Evolutionary conservation across 2,797 vertebrate species (phyloP), one percentile per base, ranked within the genome.

Genomic region (Neopelma chrysocephalum): DNA sequence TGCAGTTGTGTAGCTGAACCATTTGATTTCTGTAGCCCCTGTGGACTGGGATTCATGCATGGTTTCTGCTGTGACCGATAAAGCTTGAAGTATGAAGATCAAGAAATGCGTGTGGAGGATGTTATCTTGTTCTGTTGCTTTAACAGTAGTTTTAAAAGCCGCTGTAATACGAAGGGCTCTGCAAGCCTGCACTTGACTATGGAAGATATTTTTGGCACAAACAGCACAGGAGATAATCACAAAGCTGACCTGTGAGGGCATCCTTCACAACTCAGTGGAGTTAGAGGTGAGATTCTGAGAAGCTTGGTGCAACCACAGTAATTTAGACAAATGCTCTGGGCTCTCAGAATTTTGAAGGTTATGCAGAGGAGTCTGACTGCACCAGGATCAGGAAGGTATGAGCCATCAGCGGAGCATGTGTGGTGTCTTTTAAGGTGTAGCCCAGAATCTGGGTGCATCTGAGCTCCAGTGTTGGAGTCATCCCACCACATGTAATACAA

Each of bases 201-300:
- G 56, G 73, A 64, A 87, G 56, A 31, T 84, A 56, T 58, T 89
- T 58, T 93, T 84, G 83, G 70, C 81, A 58, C 62, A 69, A 66
- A 32, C 17, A 65, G 48, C 54, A 4, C 45, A 27, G 47, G 51
- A 86, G 70, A 61, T 93, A 88, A 88, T 90, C 62, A 51, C 48
- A 66, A 48, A 94, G n/a, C 70, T 90, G 88, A 90, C 73, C 86
- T 82, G 18, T 31, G 47, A 82, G 83, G 80, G 60, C 54, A 72
- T 90, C 62, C 88, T 81, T 95, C 94, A 94, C 93, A 84, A 56
- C 50, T 86, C 82, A 85, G 47, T 69, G 83, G 86, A 86, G 70
- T 75, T 78, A 56, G 87, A 87, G 85, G 54, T 82, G 70, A 87
- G 61, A 66, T 87, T 80, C 65, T 80, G 56, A 76, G 79, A 71